Conservation (phyloP, 2,888 invertebrate genomes). For the Patella ulyssiponensis region DNA sequence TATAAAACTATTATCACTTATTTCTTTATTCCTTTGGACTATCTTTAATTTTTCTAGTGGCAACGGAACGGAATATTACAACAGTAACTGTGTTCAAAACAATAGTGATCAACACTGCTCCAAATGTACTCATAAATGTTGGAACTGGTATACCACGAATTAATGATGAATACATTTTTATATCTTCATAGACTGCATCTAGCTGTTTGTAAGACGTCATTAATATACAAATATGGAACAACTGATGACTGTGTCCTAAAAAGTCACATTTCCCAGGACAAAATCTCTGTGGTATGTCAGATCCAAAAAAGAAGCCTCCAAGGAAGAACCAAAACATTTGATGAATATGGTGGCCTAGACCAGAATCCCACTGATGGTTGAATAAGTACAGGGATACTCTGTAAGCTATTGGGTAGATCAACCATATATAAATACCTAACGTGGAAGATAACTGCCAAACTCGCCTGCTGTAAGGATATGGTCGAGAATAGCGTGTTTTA, state of each 20-base stretch:
- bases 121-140: conserved; percentile 62
- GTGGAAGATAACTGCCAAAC: conserved; percentile 69
- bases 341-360: conserved; percentile 59
- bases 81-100: conserved; percentile 55
- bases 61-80: conserved; percentile 49
- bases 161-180: conserved; percentile 45
- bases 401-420: conserved; percentile 61
- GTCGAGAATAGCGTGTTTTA: conserved; percentile 64
- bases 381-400: conserved; percentile 54
- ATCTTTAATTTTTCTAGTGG: conserved; percentile 41
- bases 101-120: conserved; percentile 60
- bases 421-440: conserved; percentile 63
- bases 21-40: conserved; percentile 16
- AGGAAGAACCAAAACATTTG: conserved; percentile 68
- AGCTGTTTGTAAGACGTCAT: conserved; percentile 66
- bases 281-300: conserved; percentile 68
- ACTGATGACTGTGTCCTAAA: conserved; percentile 70
- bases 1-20: no score
- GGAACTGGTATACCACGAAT: conserved; percentile 54
- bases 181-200: conserved; percentile 67
- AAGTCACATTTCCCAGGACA: conserved; percentile 68
- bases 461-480: conserved; percentile 68
- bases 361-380: conserved; percentile 54
- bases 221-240: conserved; percentile 70
- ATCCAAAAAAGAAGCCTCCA: conserved; percentile 69